These are phyloP conservation scores for Rhyacophila evoluta DNA, from an alignment of 2,888 invertebrate species.

Conservation along the genomic window DNA sequence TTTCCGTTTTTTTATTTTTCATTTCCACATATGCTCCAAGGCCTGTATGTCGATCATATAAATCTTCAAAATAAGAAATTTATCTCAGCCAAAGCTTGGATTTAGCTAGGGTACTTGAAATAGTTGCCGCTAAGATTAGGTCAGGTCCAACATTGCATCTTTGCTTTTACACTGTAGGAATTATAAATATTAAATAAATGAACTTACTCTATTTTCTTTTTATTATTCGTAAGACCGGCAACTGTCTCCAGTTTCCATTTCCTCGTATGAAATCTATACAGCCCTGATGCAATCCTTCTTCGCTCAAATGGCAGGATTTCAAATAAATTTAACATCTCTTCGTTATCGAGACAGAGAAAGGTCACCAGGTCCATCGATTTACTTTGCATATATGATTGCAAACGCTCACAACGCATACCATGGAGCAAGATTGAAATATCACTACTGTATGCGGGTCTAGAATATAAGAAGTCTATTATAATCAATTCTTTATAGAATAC, in stretches of 20 bases:
- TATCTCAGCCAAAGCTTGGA: too few relatives aligned
- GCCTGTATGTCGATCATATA: too few relatives aligned
- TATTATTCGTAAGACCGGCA: slow-evolving; percentile 63
- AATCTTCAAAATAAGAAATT: too few relatives aligned
- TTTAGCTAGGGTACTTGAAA: too few relatives aligned
- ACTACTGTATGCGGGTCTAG: slow-evolving; percentile 65
- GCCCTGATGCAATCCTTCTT: slow-evolving; percentile 67
- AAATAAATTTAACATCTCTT: slow-evolving; percentile 70
- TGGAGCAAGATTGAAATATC: slow-evolving; percentile 72
- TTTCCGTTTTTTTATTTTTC: too few relatives aligned
- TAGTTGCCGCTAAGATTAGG: too few relatives aligned
- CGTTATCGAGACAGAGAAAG: slow-evolving; percentile 71
- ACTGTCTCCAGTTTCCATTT: slow-evolving; percentile 69
- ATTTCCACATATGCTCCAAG: too few relatives aligned
- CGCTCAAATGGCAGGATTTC: slow-evolving; percentile 73
- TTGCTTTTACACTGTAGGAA: too few relatives aligned
- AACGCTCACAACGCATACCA: slow-evolving; percentile 72
- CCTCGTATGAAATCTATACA: slow-evolving; percentile 72
- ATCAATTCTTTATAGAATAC: too few relatives aligned
- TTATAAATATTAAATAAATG: not conserved
- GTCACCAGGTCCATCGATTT: slow-evolving; percentile 68
- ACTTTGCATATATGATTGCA: slow-evolving; percentile 65
- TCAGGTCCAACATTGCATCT: too few relatives aligned
- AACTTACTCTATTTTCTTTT: slow-evolving; percentile 65
- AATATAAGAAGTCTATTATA: slow-evolving; percentile 54